Conservation (phyloP, 2,797 vertebrate genomes). For the Tokudaia tokunoshimensis region DNA sequence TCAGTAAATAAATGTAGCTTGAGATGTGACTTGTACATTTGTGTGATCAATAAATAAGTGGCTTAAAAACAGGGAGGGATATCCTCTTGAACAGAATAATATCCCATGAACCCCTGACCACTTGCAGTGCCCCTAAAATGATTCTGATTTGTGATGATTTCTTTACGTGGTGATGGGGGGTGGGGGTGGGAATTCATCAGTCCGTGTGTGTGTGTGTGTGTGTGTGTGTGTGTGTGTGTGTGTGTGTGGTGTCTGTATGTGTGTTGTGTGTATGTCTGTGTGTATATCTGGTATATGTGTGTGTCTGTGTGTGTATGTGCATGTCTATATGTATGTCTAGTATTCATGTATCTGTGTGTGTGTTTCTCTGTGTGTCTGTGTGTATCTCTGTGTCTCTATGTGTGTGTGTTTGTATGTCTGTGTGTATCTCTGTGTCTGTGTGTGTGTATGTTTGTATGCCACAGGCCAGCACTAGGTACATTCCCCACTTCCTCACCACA, state of each 20-base stretch:
- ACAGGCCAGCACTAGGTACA: background rate
- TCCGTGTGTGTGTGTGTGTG: background rate
- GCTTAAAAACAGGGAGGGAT: slow-evolving; percentile 15
- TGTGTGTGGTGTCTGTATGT: background rate
- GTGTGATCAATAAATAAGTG: slow-evolving; percentile 27
- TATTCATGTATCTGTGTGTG: background rate
- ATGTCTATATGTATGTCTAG: background rate
- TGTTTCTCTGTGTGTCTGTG: background rate
- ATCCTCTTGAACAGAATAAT: background rate
- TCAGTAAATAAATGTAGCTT: slow-evolving; percentile 63
- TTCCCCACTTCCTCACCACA: background rate
- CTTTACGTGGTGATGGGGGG: background rate
- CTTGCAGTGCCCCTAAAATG: background rate
- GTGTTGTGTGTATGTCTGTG: background rate
- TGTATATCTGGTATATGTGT: background rate
- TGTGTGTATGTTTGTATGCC: fast-evolving
- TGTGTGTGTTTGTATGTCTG: background rate
- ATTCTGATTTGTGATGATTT: background rate
- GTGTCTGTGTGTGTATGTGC: background rate
- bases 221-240: background rate
- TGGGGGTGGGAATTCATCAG: background rate
- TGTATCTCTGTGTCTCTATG: fast-evolving
- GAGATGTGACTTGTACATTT: slow-evolving; percentile 21
- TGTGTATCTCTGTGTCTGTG: background rate
- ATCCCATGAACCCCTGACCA: background rate